These are phyloP conservation scores for Antheraea mylitta DNA, from an alignment of 1,140 invertebrate species.

Conservation along the genomic window DNA sequence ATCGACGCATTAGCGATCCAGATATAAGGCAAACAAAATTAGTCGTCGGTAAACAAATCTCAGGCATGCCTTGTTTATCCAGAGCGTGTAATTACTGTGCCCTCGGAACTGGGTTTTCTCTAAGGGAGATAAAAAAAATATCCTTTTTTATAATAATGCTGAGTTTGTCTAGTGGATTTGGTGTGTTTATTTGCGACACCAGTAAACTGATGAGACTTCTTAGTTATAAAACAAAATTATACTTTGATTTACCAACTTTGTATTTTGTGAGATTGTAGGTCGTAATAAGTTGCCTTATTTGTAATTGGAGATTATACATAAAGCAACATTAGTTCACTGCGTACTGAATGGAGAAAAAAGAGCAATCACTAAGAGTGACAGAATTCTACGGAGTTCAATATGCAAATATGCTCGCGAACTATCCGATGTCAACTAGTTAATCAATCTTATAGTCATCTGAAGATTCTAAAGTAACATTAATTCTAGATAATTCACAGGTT, in stretches of 20 bases:
- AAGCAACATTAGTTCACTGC: no score
- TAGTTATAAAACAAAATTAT: not conserved
- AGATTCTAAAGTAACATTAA: no score
- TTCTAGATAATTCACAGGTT: no score
- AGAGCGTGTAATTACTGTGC: slow-evolving; percentile 24
- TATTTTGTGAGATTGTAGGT: not conserved
- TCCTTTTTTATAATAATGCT: not conserved
- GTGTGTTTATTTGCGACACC: not conserved
- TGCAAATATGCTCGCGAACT: no score
- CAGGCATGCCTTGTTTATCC: slow-evolving; percentile 25
- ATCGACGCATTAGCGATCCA: slow-evolving; percentile 33
- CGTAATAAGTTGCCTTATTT: no score
- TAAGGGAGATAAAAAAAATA: slow-evolving; percentile 1
- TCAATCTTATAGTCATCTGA: no score
- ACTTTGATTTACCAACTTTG: not conserved
- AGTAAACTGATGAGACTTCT: not conserved
- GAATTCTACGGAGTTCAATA: no score
- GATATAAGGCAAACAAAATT: slow-evolving; percentile 38
- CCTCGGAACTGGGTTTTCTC: slow-evolving; percentile 18
- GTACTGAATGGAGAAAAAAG: no score
- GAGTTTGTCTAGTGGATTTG: not conserved
- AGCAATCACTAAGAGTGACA: no score
- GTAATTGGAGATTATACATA: no score
- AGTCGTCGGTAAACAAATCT: slow-evolving; percentile 35
- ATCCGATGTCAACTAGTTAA: no score